Conservation (phyloP, 2,888 invertebrate genomes). For the Hirtodrosophila trivittata region DNA sequence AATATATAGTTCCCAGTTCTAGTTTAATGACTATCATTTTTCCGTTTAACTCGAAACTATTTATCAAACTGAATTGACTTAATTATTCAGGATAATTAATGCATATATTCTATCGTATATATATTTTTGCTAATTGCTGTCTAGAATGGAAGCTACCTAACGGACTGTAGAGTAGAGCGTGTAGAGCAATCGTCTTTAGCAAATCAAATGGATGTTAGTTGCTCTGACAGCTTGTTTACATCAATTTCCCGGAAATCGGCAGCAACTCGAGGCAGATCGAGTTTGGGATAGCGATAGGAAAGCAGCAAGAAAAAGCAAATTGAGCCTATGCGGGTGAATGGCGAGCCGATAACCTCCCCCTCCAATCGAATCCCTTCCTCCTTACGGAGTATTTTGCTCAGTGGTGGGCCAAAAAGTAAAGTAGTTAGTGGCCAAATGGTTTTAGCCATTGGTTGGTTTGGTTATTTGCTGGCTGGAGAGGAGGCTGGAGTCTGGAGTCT, state of each 20-base stretch:
- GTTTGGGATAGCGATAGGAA: constrained; percentile 19
- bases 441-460: no score
- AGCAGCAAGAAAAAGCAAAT: no score
- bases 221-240: constrained; percentile 75
- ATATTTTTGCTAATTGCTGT: no score
- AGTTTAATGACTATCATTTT: no score
- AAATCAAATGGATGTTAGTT: constrained; percentile 67
- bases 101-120: no score
- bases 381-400: no score
- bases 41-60: no score
- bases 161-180: constrained; percentile 30
- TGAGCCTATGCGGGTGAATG: constrained; percentile 40
- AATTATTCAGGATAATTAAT: no score
- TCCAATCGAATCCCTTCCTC: background rate
- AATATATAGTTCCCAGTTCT: no score
- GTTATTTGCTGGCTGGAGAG: no score
- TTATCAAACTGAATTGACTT: no score
- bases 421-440: constrained; percentile 64
- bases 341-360: constrained; percentile 19
- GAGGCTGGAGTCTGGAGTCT: constrained; percentile 33
- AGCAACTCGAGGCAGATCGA: constrained; percentile 25
- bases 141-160: constrained; percentile 11
- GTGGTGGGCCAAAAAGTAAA: no score
- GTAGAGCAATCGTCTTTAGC: constrained; percentile 47
- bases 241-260: constrained; percentile 45